Evolutionary conservation across 2,113 vertebrate genomes (phyloP).

Genomic region (Onychorhynchus coronatus): DNA sequence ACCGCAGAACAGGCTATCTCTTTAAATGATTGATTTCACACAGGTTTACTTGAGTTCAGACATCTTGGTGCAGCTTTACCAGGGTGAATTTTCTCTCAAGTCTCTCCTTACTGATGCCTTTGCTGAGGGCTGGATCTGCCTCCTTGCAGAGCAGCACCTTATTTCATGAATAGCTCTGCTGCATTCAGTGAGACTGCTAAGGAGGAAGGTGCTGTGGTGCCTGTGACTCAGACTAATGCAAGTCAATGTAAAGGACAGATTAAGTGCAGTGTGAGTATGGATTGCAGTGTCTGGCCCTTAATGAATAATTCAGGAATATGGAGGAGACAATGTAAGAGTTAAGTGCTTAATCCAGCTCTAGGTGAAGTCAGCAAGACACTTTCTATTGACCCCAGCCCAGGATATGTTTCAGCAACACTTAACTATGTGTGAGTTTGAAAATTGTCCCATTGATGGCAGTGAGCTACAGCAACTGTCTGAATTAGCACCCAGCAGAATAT

Average conservation of each 20-base stretch:
- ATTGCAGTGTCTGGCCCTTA: not conserved
- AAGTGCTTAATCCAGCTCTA: not conserved
- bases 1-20: not conserved
- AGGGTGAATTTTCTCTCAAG: not conserved
- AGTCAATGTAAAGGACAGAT: slow-evolving; percentile 41
- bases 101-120: not conserved
- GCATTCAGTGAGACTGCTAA: not conserved
- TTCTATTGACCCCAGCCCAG: not conserved
- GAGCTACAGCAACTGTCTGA: not conserved
- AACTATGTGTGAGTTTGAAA: not conserved
- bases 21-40: slow-evolving; percentile 24
- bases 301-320: slow-evolving; percentile 37
- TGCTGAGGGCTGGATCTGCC: not conserved
- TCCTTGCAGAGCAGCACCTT: not conserved
- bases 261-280: not conserved
- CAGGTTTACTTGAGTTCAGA: not conserved
- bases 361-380: not conserved
- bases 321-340: not conserved
- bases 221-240: slow-evolving; percentile 36
- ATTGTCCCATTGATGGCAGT: not conserved
- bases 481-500: not conserved
- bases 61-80: not conserved
- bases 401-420: not conserved
- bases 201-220: not conserved
- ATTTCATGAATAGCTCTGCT: not conserved